Base-by-base conservation (phyloP, 2,888 invertebrate species). In the Amphipyra tragopoginis region DNA sequence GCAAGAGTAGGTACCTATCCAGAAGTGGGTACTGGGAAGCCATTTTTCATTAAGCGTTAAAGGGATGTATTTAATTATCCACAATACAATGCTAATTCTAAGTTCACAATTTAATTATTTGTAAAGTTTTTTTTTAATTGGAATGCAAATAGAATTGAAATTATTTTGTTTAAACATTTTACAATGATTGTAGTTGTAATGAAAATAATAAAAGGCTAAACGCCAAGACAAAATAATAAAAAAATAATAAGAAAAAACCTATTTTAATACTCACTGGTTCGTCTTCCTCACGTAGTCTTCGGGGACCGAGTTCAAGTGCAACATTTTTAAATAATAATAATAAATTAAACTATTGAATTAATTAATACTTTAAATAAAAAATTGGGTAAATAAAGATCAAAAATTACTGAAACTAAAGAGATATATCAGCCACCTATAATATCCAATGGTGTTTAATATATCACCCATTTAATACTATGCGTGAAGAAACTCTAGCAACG, bases 321-420 rank as follows among this genome's bases (percentile, higher is more conserved):
- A 82, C 94, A 94, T 94, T 84, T 88, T 88, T 2, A 80, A 79
- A 69, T 69, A 63, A 77, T 66, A 60, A 72, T 72, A 49, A 48
- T 64, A 60, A 40, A 77, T 66, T 70, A 79, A 77, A 66, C 66
- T 79, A 84, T 82, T 78, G 85, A 80, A 58, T 53, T 84, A 80
- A 58, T 53, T 84, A 74, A 81, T 79, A 76, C 72, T 69, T 75
- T 62, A 65, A 75, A 65, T 42, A 51, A 5, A 58, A 68, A 60
- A 43, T 47, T 42, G 61, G 45, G 51, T 21, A 21, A 21, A 21
- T 90, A 91, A 86, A 90, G 89, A 83, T 87, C 83, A 76, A 34
- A 90, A 88, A 95, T 95, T 91, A 93, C 95, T 93, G 90, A 96
- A 93, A 84, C 95, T 91, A 85, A 93, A 92, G 79, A 95, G 78